Conservation (phyloP, 2,888 invertebrate genomes). For the Notocelia uddmanniana region DNA sequence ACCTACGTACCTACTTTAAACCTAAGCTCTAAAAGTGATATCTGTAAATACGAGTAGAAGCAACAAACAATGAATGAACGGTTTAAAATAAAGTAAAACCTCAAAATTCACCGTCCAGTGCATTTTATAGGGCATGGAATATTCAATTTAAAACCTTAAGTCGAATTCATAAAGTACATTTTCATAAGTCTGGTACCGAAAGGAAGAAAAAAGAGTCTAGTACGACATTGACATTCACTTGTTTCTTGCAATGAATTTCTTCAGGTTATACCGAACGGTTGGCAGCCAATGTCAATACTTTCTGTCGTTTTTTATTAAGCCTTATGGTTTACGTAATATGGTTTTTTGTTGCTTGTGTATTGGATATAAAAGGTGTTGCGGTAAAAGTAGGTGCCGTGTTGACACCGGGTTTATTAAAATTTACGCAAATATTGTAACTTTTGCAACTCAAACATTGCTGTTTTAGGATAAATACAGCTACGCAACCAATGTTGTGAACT, state of each 20-base stretch:
- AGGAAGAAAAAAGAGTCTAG: conserved; percentile 25
- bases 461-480: conserved; percentile 9
- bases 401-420: conserved; percentile 68
- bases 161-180: neutral
- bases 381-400: conserved; percentile 55
- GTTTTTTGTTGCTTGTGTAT: neutral
- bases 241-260: conserved; percentile 44
- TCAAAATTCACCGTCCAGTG: neutral
- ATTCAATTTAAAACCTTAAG: conserved; percentile 4
- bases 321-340: neutral
- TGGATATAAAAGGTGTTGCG: neutral
- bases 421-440: conserved; percentile 70
- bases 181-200: neutral
- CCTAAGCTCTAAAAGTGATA: neutral
- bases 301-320: neutral
- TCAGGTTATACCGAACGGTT: neutral
- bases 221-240: conserved; percentile 77
- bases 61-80: neutral
- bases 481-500: neutral
- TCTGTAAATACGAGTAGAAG: neutral
- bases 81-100: conserved; percentile 13
- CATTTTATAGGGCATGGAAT: neutral
- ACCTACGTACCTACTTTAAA: neutral
- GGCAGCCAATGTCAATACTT: conserved; percentile 23
- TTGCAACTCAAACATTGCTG: conserved; percentile 59